A percentile compares a stretch with the other conserved stretches of the same genome.
Conservation (phyloP, 2,888 invertebrate species). For the Periphyllus acericola region DNA sequence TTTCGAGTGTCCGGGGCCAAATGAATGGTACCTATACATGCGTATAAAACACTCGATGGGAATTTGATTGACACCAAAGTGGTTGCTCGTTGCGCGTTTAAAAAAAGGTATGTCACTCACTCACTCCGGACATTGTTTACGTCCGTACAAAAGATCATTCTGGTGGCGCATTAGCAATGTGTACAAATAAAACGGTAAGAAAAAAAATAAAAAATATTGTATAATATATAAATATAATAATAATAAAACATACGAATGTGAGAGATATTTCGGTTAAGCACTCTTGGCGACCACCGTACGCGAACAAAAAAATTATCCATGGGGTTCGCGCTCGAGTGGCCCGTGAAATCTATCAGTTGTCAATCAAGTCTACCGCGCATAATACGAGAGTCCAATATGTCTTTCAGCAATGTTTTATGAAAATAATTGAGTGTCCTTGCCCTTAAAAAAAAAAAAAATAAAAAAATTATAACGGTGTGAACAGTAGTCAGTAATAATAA, state of each 20-base stretch:
- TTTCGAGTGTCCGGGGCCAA: constrained; percentile 16
- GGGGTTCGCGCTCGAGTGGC: constrained; percentile 44
- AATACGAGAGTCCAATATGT: constrained; percentile 4
- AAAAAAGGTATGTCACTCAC: constrained; percentile 53
- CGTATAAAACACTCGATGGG: constrained; percentile 48
- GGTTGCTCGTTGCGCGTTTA: constrained; percentile 46
- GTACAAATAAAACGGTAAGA: constrained; percentile 18
- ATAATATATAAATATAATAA: not conserved
- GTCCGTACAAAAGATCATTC: constrained; percentile 52
- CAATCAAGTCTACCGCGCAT: constrained; percentile 31
- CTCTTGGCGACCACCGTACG: constrained; percentile 38
- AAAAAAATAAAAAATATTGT: constrained; percentile 17
- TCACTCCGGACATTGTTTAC: constrained; percentile 57
- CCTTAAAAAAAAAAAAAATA: not conserved
- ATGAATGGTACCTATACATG: not conserved
- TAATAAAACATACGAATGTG: not conserved
- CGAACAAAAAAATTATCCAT: constrained; percentile 27
- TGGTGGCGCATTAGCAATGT: constrained; percentile 51
- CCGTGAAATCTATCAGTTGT: constrained; percentile 61
- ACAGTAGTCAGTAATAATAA: no score
- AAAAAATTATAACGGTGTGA: no score
- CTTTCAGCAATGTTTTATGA: constrained; percentile 15
- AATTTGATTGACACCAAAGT: constrained; percentile 59
- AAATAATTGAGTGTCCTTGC: constrained; percentile 4
- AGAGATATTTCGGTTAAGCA: constrained; percentile 50